Conservation (phyloP, 2,113 vertebrate genomes). For the Rhynchomys soricoides region DNA sequence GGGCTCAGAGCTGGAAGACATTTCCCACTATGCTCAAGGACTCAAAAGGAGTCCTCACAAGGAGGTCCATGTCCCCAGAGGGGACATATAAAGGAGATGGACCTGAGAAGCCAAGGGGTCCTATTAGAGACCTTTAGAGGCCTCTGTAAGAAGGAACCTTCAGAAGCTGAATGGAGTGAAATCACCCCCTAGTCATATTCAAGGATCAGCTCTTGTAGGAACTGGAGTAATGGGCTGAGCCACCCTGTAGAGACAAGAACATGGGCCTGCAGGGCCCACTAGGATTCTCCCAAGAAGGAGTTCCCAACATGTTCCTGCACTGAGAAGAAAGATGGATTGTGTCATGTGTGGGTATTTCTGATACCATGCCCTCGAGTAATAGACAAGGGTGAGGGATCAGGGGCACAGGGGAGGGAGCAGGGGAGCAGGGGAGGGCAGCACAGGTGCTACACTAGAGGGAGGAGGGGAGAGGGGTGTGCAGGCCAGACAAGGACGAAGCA, state of each 20-base stretch:
- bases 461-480: not conserved
- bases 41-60: not conserved
- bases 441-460: not conserved
- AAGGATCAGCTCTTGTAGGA: not conserved
- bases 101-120: not conserved
- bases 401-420: not conserved
- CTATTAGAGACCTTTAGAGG: not conserved
- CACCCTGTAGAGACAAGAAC: not conserved
- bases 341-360: not conserved
- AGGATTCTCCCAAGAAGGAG: not conserved
- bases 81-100: not conserved
- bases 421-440: rapidly evolving
- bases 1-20: not conserved
- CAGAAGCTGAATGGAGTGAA: not conserved
- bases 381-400: not conserved
- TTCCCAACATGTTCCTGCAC: not conserved
- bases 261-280: not conserved
- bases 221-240: not conserved
- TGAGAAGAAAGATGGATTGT: not conserved
- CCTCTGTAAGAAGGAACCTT: not conserved
- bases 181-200: rapidly evolving
- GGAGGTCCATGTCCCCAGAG: not conserved
- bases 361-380: rapidly evolving
- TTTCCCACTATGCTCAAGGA: not conserved
- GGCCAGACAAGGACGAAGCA: not conserved